phyloP scores from a whole-genome alignment of 2,113 vertebrate species.

The Platichthys flesus region DNA sequence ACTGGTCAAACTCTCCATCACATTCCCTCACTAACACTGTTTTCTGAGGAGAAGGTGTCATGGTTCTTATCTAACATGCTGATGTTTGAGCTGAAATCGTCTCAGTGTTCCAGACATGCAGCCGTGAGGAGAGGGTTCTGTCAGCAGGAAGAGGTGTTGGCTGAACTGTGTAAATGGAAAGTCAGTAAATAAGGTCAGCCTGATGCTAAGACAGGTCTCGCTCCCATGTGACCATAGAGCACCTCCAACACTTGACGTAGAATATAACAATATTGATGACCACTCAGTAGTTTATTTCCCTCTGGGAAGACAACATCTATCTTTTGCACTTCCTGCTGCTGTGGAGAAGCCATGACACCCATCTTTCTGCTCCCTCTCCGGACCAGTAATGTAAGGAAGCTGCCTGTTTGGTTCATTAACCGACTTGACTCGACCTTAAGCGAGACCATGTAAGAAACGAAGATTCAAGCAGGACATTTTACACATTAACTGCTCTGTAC shows the following conservation, averaged over 20 bases:
- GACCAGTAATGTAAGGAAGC: slow-evolving; percentile 35
- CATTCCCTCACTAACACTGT: background rate
- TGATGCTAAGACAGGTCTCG: background rate
- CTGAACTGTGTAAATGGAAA: background rate
- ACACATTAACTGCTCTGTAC: no score
- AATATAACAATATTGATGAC: slow-evolving; percentile 9
- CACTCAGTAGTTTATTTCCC: slow-evolving; percentile 39
- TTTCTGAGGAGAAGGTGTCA: background rate
- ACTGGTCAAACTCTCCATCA: slow-evolving; percentile 21
- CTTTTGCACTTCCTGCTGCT: slow-evolving; percentile 54
- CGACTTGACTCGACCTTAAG: background rate
- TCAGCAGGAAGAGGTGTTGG: slow-evolving; percentile 30
- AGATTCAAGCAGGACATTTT: no score
- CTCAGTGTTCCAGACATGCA: slow-evolving; percentile 1
- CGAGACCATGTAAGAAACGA: no score
- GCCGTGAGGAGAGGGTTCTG: slow-evolving; percentile 8
- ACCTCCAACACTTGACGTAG: background rate
- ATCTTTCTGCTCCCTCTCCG: slow-evolving; percentile 11
- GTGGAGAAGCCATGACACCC: slow-evolving; percentile 24
- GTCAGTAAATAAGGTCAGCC: background rate
- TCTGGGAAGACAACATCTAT: slow-evolving; percentile 35
- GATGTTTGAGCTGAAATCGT: slow-evolving; percentile 10
- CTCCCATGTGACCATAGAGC: slow-evolving; percentile 9
- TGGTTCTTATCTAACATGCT: slow-evolving; percentile 41
- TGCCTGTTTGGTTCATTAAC: background rate